Evolutionary conservation across 2,888 invertebrate species (phyloP), one percentile per base, ranked within the genome.

Genomic region (Coenonympha glycerion): DNA sequence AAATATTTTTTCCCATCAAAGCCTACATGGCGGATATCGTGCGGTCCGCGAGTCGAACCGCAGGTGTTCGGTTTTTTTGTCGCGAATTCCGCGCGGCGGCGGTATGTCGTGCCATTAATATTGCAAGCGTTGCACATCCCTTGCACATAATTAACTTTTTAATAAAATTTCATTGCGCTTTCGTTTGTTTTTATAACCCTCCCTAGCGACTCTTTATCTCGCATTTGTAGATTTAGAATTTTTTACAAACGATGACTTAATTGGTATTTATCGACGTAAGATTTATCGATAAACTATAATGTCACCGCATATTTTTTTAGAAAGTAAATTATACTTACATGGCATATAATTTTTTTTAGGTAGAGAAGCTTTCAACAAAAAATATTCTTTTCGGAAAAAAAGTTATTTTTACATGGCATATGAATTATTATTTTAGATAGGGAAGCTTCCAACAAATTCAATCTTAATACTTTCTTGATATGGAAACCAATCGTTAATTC

Each of bases 41-140:
- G 21, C 42, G 21, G 5, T 31, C 19, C 31, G 22, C 13, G 28
- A 11, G 30, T 13, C 19, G 16, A 45, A n/a, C 45, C 34, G 45
- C 45, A 45, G 45, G 45, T 34, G 34, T 24, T 45, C 45, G 16
- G 16, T 45, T 45, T 45, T 45, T 45, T 45, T 45, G 34, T 33
- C 18, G 8, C 45, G 34, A 45, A 45, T 45, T 45, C 34, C 45
- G 34, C 16, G 30, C 30, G 6, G 16, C 24, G 24, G 34, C 34
- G 42, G 42, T 15, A 42, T 42, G 42, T 31, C 34, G 22, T 16
- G 34, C 9, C 34, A 45, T 34, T 34, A 45, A 34, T 26, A 34
- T 34, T 34, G 34, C 33, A 26, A 34, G 24, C 18, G 16, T 33
- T 34, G 45, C 33, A 34, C 45, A 34, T 45, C 45, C 45, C 24